These are phyloP conservation scores for Mayetiola destructor DNA, from an alignment of 2,888 invertebrate species.

Conservation along the genomic window DNA sequence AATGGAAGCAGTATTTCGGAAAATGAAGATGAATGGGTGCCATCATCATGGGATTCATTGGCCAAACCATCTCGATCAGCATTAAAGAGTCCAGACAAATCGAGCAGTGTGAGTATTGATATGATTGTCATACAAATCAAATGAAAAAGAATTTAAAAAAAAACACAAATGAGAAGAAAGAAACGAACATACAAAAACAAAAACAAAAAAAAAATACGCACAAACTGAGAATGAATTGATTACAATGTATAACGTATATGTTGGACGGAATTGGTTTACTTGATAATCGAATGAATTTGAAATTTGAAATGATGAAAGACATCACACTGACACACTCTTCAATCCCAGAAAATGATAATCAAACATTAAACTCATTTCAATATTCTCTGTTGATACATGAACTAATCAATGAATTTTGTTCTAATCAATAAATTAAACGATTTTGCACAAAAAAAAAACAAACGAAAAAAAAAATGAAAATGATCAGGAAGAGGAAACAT, in stretches of 20 bases:
- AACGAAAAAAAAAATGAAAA: neutral
- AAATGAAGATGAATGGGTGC: conserved; percentile 59
- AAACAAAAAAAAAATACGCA: no score
- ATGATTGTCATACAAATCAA: neutral
- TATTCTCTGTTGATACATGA: neutral
- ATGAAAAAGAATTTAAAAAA: no score
- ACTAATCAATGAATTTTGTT: conserved; percentile 7
- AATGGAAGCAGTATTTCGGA: conserved; percentile 7
- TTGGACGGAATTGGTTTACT: no score
- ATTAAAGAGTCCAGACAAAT: conserved; percentile 40
- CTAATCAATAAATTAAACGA: conserved; percentile 6
- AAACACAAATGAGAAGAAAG: no score
- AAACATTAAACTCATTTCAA: no score
- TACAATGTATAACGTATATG: no score
- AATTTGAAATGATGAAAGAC: no score
- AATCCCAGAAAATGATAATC: no score
- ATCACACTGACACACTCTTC: no score
- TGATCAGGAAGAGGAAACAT: conserved; percentile 19
- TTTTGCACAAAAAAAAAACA: neutral
- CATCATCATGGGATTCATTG: conserved; percentile 67
- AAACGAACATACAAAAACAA: no score
- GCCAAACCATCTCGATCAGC: conserved; percentile 63
- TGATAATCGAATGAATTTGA: no score
- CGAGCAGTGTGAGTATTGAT: conserved; percentile 20
- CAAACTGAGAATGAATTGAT: no score